Base-by-base conservation (phyloP, 2,888 invertebrate genomes). In the Aplocera efformata region DNA sequence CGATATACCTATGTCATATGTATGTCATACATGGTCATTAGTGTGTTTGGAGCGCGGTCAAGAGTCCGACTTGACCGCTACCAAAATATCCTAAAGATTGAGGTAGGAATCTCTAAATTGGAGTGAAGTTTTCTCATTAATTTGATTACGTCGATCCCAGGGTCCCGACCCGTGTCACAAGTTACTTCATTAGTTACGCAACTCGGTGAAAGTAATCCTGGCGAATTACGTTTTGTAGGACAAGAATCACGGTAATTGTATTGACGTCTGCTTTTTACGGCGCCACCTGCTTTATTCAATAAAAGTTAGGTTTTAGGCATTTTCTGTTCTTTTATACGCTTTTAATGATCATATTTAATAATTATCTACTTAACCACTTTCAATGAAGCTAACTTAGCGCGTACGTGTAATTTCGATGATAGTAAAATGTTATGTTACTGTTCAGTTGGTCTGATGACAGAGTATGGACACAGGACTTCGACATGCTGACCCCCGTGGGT, bases 81-180 rank as follows among this genome's bases (percentile, higher is more conserved):
- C 72, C 79, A 72, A 80, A 55, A 80, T 78, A 82, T 77, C 72
- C 76, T 74, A 77, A 81, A 83, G 82, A 83, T 82, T 83, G 80
- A 78, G 77, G 75, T 75, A 79, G 79, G 80, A 79, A 83, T 74
- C 69, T 78, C 79, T 77, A 84, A 85, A 83, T 83, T 80, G 81
- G 79, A 84, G 83, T 82, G 80, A 86, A 85, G 84, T 86, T 86
- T 85, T 83, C 83, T 85, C 84, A 84, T 86, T 85, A 86, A 86
- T 86, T 85, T 85, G 84, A 85, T 86, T 84, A 85, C 82, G 83
- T 84, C 85, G 83, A 86, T 85, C 82, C 83, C 79, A 74, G 75
- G 68, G 67, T 46, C 68, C 75, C 79, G 83, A 84, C 85, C 86
- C 83, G 81, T 83, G 86, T 86, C 86, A 85, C 84, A 84, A 86